Percentiles rank a stretch among this genome's conserved stretches.
phyloP scores from a whole-genome alignment of 1,140 invertebrate genomes.

The Idris sp. region DNA sequence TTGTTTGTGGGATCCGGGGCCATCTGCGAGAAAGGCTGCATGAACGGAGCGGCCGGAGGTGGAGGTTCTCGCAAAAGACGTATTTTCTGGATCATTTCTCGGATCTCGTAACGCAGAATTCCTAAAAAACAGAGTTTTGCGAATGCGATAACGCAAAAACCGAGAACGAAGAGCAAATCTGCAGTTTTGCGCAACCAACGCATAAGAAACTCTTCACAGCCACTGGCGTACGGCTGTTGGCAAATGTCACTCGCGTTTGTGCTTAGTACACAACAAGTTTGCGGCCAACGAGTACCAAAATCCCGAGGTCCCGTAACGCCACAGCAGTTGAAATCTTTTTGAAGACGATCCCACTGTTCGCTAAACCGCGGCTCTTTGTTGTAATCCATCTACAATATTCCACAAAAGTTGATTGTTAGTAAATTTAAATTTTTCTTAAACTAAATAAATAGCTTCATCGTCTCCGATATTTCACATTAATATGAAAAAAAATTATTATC shows the following conservation, averaged over 20 bases:
- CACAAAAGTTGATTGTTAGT: constrained; percentile 6
- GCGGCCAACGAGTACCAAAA: constrained; percentile 77
- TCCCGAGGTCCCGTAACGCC: constrained; percentile 85
- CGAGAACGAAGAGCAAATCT: constrained; percentile 89
- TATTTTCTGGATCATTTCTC: constrained; percentile 95
- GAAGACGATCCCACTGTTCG: constrained; percentile 88
- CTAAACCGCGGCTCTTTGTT: constrained; percentile 85
- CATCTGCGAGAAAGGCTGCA: constrained; percentile 68
- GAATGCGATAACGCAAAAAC: constrained; percentile 93
- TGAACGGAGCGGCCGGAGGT: constrained; percentile 67
- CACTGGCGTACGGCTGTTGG: constrained; percentile 73
- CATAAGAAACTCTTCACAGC: constrained; percentile 85
- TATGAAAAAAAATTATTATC: constrained; percentile 69
- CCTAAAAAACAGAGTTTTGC: constrained; percentile 93
- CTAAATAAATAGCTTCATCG: no score
- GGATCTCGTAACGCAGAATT: constrained; percentile 90
- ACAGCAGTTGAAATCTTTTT: constrained; percentile 87
- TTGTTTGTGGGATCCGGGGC: constrained; percentile 71
- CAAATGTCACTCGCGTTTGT: constrained; percentile 70
- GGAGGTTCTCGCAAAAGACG: constrained; percentile 79
- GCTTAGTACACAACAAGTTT: constrained; percentile 78
- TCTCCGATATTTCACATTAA: no score
- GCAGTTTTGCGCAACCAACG: constrained; percentile 87
- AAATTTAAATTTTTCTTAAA: no score
- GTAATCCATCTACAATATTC: constrained; percentile 81